phyloP scores from a whole-genome alignment of 53 echinoderm and acorn worm species.

The Actinopyga echinites region DNA sequence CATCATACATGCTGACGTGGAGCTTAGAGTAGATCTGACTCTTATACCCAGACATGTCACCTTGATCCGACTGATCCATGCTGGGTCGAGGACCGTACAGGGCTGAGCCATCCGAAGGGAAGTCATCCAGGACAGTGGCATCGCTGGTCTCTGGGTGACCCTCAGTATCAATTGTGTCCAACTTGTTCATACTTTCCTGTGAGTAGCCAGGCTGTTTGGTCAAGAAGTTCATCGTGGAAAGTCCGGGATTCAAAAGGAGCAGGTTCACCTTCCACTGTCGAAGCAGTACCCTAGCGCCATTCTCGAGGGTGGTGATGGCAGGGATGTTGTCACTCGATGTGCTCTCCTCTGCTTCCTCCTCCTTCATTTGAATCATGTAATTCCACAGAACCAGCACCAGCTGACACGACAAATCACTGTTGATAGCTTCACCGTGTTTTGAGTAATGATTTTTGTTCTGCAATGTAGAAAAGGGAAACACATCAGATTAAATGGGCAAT shows the following conservation, averaged over 20 bases:
- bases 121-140: neutral
- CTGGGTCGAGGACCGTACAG: neutral
- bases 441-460: constrained; percentile 80
- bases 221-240: constrained; percentile 42
- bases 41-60: neutral
- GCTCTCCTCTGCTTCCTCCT: constrained; percentile 77
- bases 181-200: neutral
- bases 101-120: constrained; percentile 31
- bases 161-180: constrained; percentile 14
- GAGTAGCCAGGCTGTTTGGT: neutral
- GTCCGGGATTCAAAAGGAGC: constrained; percentile 46
- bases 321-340: constrained; percentile 76
- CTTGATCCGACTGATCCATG: constrained; percentile 3
- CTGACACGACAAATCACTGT: constrained; percentile 91
- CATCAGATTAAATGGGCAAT: neutral
- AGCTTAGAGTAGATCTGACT: constrained; percentile 16
- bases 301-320: constrained; percentile 72
- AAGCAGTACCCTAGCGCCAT: constrained; percentile 82
- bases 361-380: constrained; percentile 70
- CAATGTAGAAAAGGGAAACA: constrained; percentile 12
- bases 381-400: constrained; percentile 80
- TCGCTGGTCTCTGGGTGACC: neutral
- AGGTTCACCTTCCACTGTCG: constrained; percentile 96
- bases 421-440: constrained; percentile 60
- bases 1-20: constrained; percentile 79